Conservation (phyloP, 1,140 invertebrate genomes). For the Neomicropteryx cornuta region DNA sequence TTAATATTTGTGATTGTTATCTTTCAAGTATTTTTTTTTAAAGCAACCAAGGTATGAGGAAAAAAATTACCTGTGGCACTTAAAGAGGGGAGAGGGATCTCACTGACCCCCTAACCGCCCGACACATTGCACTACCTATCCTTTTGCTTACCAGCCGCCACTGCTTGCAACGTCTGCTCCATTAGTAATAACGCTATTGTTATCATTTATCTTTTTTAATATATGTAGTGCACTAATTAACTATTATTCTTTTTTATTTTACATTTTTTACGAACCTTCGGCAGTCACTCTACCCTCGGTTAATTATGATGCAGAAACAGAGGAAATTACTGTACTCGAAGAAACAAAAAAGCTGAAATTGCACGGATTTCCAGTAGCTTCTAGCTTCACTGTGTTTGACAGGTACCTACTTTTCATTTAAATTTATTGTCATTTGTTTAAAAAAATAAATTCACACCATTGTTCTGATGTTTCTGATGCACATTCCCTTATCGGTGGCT, state of each 20-base stretch:
- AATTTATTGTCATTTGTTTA: too few species aligned
- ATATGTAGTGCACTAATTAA: constrained; percentile 2
- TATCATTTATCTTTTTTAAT: neutral
- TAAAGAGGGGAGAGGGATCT: too few species aligned
- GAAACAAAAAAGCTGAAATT: constrained; percentile 43
- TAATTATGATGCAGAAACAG: constrained; percentile 50
- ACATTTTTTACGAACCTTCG: too few species aligned
- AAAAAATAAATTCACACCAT: too few species aligned
- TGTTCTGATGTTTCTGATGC: too few species aligned
- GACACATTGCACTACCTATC: too few species aligned
- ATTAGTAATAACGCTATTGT: neutral
- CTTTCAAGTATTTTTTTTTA: too few species aligned
- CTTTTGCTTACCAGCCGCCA: constrained; percentile 2
- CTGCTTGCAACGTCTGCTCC: neutral
- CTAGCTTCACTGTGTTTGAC: constrained; percentile 62
- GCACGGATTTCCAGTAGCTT: constrained; percentile 48
- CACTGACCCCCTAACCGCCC: too few species aligned
- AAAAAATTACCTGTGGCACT: too few species aligned
- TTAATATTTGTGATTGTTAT: too few species aligned
- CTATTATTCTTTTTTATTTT: constrained; percentile 2
- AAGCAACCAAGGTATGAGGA: too few species aligned
- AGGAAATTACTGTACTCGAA: constrained; percentile 44
- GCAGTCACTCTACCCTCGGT: constrained; percentile 58
- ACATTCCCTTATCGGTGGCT: too few species aligned
- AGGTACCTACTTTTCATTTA: constrained; percentile 46